Evolutionary conservation across 2,113 vertebrate species (phyloP).

Genomic region (Spheniscus mendiculus): DNA sequence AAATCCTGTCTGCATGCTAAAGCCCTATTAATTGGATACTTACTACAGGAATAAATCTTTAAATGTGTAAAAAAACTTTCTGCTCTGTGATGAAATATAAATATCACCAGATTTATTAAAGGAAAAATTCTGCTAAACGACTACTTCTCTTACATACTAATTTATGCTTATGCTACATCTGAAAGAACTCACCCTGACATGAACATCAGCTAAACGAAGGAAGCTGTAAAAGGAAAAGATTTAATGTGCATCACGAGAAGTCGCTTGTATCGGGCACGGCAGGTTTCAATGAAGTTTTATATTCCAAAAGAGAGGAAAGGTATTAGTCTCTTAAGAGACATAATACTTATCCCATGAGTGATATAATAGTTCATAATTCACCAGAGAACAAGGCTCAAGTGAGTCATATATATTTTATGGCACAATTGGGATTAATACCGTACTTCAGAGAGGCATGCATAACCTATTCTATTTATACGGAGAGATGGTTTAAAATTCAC

Average conservation of each 20-base stretch:
- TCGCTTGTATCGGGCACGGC: neutral
- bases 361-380: slow-evolving; percentile 72
- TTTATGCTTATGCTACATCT: slow-evolving; percentile 57
- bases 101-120: slow-evolving; percentile 65
- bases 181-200: slow-evolving; percentile 28
- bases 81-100: slow-evolving; percentile 67
- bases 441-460: slow-evolving; percentile 39
- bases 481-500: slow-evolving; percentile 43
- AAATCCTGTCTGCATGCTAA: slow-evolving; percentile 72
- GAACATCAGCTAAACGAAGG: slow-evolving; percentile 42
- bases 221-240: slow-evolving; percentile 28
- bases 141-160: slow-evolving; percentile 60
- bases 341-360: slow-evolving; percentile 55
- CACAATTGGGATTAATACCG: slow-evolving; percentile 70
- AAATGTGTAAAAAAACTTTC: slow-evolving; percentile 68
- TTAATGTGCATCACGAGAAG: slow-evolving; percentile 34
- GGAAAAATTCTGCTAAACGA: slow-evolving; percentile 63
- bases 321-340: slow-evolving; percentile 61
- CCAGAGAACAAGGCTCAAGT: slow-evolving; percentile 68
- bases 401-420: slow-evolving; percentile 70
- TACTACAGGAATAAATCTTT: slow-evolving; percentile 68
- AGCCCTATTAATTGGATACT: slow-evolving; percentile 76
- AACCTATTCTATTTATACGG: slow-evolving; percentile 28
- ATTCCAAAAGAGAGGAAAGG: slow-evolving; percentile 43
- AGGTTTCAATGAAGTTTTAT: slow-evolving; percentile 52